Conservation (phyloP, 1,140 invertebrate genomes). For the Pseudomyrmex sp. region DNA sequence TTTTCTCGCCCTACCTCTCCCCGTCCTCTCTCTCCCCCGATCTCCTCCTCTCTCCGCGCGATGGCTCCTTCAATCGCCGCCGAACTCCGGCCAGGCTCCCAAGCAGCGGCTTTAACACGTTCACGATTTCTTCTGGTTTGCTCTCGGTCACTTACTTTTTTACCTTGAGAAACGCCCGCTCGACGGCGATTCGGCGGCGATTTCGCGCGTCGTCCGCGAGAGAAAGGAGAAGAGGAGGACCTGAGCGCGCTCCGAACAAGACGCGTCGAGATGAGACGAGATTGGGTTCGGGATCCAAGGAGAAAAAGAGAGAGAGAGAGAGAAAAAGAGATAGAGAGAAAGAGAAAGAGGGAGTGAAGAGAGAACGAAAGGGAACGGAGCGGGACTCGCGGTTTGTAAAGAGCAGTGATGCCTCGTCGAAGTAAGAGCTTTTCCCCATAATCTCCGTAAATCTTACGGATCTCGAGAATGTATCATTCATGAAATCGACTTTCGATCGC, state of each 20-base stretch:
- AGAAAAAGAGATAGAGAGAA: neutral
- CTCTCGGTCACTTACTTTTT: slow-evolving; percentile 72
- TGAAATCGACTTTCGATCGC: too few species aligned
- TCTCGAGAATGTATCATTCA: neutral
- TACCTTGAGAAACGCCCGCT: slow-evolving; percentile 70
- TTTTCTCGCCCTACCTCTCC: slow-evolving; percentile 60
- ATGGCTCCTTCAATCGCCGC: slow-evolving; percentile 38
- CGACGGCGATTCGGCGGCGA: slow-evolving; percentile 66
- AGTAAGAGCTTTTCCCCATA: neutral
- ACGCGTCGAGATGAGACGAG: slow-evolving; percentile 59
- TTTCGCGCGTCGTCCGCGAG: slow-evolving; percentile 64
- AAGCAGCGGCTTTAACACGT: slow-evolving; percentile 1
- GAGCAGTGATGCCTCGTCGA: slow-evolving; percentile 39
- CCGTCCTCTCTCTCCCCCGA: neutral
- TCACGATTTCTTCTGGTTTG: slow-evolving; percentile 28
- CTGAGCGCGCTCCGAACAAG: slow-evolving; percentile 32
- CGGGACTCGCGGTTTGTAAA: slow-evolving; percentile 37
- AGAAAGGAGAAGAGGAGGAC: slow-evolving; percentile 59
- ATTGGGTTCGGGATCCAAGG: slow-evolving; percentile 39
- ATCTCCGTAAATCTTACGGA: neutral
- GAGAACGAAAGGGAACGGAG: slow-evolving; percentile 4
- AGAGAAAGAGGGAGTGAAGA: neutral
- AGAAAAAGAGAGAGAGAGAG: slow-evolving; percentile 31
- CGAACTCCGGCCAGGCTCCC: slow-evolving; percentile 11
- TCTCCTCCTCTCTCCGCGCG: slow-evolving; percentile 3